These are phyloP conservation scores for Adelognathus sp. DNA, from an alignment of 2,888 invertebrate genomes.

Conservation along the genomic window DNA sequence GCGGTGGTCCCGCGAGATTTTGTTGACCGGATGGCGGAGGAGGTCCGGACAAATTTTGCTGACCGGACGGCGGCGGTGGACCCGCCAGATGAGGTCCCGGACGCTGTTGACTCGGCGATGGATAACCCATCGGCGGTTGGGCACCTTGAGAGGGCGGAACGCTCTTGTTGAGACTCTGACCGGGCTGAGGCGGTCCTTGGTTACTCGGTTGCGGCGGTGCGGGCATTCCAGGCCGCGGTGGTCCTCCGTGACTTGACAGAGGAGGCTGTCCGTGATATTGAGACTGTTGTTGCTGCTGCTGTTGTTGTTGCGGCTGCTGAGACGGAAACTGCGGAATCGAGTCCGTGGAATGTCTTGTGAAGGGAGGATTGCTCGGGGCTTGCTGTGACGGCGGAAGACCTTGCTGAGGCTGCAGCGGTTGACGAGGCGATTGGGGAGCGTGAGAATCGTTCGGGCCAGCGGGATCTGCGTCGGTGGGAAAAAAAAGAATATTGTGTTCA, in stretches of 20 bases:
- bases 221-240: slow-evolving; percentile 4
- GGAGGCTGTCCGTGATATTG: slow-evolving; percentile 54
- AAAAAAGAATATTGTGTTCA: neutral
- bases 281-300: slow-evolving; percentile 9
- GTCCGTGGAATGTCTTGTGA: slow-evolving; percentile 50
- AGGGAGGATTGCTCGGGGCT: slow-evolving; percentile 28
- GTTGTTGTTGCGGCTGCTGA: slow-evolving; percentile 43
- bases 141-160: slow-evolving; percentile 32
- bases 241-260: slow-evolving; percentile 47
- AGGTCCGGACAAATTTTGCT: slow-evolving; percentile 52
- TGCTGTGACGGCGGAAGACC: slow-evolving; percentile 50
- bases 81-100: slow-evolving; percentile 52
- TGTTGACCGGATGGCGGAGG: slow-evolving; percentile 30
- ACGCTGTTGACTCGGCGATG: slow-evolving; percentile 22
- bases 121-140: slow-evolving; percentile 46
- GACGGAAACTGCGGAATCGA: slow-evolving; percentile 33
- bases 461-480: neutral
- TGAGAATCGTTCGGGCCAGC: slow-evolving; percentile 14
- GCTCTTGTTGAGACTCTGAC: slow-evolving; percentile 49
- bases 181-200: slow-evolving; percentile 41
- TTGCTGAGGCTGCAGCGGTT: slow-evolving; percentile 18
- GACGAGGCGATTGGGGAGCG: slow-evolving; percentile 14
- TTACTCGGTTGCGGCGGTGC: slow-evolving; percentile 42
- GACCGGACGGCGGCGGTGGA: too few species aligned
- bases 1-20: slow-evolving; percentile 46